phyloP scores from a whole-genome alignment of 2,113 vertebrate genomes.

The Nycticryphes semicollaris region DNA sequence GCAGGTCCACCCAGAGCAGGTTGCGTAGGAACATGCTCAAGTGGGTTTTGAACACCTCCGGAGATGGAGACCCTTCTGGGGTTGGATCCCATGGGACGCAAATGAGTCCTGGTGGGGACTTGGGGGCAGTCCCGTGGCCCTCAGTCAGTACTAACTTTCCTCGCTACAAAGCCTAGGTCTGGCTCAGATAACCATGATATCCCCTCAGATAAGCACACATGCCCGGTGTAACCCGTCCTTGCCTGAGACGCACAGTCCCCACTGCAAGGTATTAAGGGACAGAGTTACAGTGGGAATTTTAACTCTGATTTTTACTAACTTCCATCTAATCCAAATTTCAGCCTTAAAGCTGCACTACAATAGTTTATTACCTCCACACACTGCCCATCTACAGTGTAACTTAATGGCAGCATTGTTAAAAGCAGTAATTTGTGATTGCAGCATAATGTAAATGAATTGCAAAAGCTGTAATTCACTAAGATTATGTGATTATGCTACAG shows the following conservation, averaged over 20 bases:
- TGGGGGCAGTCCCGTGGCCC: background rate
- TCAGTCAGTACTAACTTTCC: background rate
- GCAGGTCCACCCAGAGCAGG: no score
- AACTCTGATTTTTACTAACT: background rate
- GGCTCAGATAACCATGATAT: no score
- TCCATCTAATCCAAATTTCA: background rate
- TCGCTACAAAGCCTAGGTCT: background rate
- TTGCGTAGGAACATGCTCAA: no score
- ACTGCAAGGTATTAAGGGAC: background rate
- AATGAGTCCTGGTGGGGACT: background rate
- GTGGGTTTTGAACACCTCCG: no score
- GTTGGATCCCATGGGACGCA: rapidly evolving
- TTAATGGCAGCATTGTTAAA: background rate
- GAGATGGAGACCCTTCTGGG: background rate
- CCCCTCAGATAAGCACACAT: no score
- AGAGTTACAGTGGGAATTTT: background rate
- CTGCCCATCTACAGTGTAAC: background rate
- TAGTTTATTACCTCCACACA: background rate
- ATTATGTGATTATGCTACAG: background rate
- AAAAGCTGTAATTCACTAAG: background rate
- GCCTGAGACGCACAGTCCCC: background rate
- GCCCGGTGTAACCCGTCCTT: background rate
- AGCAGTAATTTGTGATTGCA: background rate
- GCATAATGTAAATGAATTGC: background rate
- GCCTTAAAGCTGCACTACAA: background rate